Conservation (phyloP, 37 sponge, comb jelly and placozoan species). For the Ephydatia muelleri region DNA sequence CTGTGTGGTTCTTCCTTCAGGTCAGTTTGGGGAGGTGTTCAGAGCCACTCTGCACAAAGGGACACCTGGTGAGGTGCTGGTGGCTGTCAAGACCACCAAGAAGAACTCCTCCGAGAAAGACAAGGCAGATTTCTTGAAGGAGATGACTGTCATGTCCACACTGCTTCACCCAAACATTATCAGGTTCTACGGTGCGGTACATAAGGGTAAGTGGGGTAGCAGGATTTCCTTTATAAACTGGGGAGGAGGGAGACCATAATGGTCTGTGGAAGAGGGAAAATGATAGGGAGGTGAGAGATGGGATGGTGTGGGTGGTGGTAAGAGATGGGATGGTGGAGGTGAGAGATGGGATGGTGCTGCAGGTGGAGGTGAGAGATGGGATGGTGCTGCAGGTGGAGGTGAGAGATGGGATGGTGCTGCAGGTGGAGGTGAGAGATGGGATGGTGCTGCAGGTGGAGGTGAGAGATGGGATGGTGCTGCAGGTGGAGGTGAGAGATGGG, state of each 20-base stretch:
- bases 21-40: conserved; percentile 67
- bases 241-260: background rate
- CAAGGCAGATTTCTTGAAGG: conserved; percentile 17
- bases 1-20: conserved; percentile 1
- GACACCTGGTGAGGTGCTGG: background rate
- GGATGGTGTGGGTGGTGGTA: background rate
- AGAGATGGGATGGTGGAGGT: background rate
- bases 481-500: too few species aligned
- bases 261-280: conserved; percentile 3
- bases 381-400: background rate
- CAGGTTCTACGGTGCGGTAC: conserved; percentile 27
- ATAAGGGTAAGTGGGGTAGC: conserved; percentile 15
- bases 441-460: too few species aligned
- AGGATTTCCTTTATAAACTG: background rate
- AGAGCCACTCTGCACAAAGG: conserved; percentile 17
- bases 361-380: conserved; percentile 9
- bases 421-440: too few species aligned
- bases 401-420: too few species aligned
- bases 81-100: conserved; percentile 65
- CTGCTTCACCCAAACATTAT: conserved; percentile 57
- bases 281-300: background rate
- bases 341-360: background rate
- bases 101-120: background rate
- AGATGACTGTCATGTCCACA: conserved; percentile 52
- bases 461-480: too few species aligned